A percentile compares a stretch with the other conserved stretches of the same genome.
Conservation (phyloP, 2,113 vertebrate genomes). For the Catharus bicknelli region DNA sequence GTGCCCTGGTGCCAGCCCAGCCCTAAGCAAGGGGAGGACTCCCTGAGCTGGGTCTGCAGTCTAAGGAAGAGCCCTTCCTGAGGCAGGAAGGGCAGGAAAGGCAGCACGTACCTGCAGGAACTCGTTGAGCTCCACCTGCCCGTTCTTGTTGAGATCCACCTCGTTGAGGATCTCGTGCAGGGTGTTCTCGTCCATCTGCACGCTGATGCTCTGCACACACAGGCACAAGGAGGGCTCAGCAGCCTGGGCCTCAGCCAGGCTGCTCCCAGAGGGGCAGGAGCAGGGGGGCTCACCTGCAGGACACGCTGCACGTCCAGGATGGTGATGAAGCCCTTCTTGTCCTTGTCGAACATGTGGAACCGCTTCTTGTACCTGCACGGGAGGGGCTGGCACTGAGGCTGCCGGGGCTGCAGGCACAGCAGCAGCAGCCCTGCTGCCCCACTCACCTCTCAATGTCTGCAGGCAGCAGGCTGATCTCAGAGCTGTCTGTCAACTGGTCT, state of each 20-base stretch:
- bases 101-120: slow-evolving; percentile 86
- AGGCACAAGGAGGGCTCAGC: not conserved
- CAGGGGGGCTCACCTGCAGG: slow-evolving; percentile 77
- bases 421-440: not conserved
- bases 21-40: accelerated
- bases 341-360: slow-evolving; percentile 95
- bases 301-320: slow-evolving; percentile 92
- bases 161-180: slow-evolving; percentile 95
- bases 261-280: not conserved
- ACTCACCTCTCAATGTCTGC: slow-evolving; percentile 87
- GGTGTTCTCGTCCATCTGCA: slow-evolving; percentile 89
- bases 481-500: slow-evolving; percentile 87
- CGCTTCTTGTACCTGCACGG: slow-evolving; percentile 90
- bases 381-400: not conserved
- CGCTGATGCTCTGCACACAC: slow-evolving; percentile 82
- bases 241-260: not conserved
- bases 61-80: accelerated
- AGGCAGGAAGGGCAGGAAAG: accelerated
- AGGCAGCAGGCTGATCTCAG: slow-evolving; percentile 86
- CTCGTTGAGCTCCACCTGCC: slow-evolving; percentile 94
- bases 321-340: slow-evolving; percentile 95
- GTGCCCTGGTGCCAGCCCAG: not conserved
- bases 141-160: slow-evolving; percentile 97
- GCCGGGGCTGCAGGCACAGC: not conserved
- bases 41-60: accelerated